phyloP scores from a whole-genome alignment of 2,797 vertebrate species.

The Arnoldichthys spilopterus region DNA sequence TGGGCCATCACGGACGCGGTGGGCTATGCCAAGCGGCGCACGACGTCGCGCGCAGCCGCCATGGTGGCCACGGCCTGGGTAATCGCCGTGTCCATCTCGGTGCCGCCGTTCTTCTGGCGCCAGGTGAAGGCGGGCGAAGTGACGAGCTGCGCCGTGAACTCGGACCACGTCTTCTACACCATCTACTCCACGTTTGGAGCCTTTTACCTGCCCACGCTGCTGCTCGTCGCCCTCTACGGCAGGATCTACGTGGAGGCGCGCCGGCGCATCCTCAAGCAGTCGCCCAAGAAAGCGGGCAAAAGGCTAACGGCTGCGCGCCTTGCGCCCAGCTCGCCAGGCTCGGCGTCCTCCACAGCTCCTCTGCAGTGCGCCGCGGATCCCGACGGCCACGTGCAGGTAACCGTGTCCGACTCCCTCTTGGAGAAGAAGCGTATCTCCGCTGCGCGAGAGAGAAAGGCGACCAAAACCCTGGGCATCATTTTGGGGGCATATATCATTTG shows the following conservation, averaged over 20 bases:
- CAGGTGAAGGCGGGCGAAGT: constrained; percentile 90
- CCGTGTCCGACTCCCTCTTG: constrained; percentile 91
- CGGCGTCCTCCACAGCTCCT: constrained; percentile 86
- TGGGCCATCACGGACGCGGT: constrained; percentile 98
- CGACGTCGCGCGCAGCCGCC: constrained; percentile 86
- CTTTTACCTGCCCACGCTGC: constrained; percentile 95
- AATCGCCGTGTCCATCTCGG: constrained; percentile 95
- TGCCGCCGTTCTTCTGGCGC: constrained; percentile 97
- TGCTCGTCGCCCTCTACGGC: constrained; percentile 94
- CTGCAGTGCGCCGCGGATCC: constrained; percentile 75
- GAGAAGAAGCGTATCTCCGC: constrained; percentile 97
- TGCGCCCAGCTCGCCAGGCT: constrained; percentile 88
- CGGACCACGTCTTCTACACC: constrained; percentile 96
- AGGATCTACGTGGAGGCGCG: constrained; percentile 96
- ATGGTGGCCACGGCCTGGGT: constrained; percentile 95
- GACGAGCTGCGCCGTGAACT: constrained; percentile 90
- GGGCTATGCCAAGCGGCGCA: constrained; percentile 94
- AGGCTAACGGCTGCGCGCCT: constrained; percentile 91
- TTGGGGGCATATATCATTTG: constrained; percentile 97
- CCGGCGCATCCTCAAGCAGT: constrained; percentile 93
- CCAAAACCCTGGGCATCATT: constrained; percentile 96
- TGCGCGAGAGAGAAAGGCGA: constrained; percentile 94
- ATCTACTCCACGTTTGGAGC: constrained; percentile 97
- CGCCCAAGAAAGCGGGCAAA: constrained; percentile 89
- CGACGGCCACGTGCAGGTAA: constrained; percentile 92